phyloP scores from a whole-genome alignment of 2,888 invertebrate genomes.

The Desoria tigrina region DNA sequence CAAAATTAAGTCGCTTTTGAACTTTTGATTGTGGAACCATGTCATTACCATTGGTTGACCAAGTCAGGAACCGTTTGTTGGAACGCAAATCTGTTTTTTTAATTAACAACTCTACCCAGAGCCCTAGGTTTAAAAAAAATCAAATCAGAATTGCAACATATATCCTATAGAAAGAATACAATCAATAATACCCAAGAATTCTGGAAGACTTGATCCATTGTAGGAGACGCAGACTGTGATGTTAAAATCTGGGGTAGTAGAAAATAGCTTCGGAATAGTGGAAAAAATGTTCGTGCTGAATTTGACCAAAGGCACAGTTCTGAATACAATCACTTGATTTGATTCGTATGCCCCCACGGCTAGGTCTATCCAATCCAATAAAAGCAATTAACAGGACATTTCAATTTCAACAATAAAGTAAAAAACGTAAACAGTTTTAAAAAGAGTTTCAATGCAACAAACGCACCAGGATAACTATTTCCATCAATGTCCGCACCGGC shows the following conservation, averaged over 20 bases:
- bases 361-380: conserved; percentile 22
- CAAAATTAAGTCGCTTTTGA: conserved; percentile 1
- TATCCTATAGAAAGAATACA: neutral
- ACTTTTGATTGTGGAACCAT: neutral
- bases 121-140: too few relatives aligned
- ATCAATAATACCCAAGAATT: conserved; percentile 21
- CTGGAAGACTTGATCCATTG: conserved; percentile 21
- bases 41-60: too few relatives aligned
- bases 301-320: conserved; percentile 23
- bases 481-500: conserved; percentile 28
- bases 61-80: too few relatives aligned
- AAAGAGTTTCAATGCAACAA: too few relatives aligned
- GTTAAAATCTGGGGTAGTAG: conserved; percentile 31
- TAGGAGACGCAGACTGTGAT: conserved; percentile 36
- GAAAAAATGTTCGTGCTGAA: conserved; percentile 13
- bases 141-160: too few relatives aligned
- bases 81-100: too few relatives aligned
- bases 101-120: too few relatives aligned
- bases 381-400: neutral
- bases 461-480: conserved; percentile 31
- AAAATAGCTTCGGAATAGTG: conserved; percentile 29
- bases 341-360: conserved; percentile 34
- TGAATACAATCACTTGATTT: conserved; percentile 27
- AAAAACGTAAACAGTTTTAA: too few relatives aligned
- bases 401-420: neutral